Percentiles rank a stretch among this genome's conserved stretches.
These are phyloP conservation scores for Beroe forskalii DNA, from an alignment of 37 sponge, comb jelly and placozoan species.

Conservation along the genomic window DNA sequence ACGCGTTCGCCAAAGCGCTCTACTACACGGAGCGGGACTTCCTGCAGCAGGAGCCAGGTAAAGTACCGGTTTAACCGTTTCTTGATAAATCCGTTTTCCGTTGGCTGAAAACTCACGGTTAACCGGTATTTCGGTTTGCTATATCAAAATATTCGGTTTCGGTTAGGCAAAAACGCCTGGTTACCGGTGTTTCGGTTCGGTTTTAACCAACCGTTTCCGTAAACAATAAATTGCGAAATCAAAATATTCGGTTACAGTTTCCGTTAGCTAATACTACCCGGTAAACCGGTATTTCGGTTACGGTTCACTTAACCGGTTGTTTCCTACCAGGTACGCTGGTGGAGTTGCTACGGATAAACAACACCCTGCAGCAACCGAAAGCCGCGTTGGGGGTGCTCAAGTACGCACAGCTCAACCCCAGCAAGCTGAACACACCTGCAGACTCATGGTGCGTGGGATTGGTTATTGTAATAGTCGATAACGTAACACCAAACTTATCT, in stretches of 20 bases:
- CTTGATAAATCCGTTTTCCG: too few species aligned
- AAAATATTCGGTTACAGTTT: too few species aligned
- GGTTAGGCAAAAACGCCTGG: not conserved
- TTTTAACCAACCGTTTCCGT: not conserved
- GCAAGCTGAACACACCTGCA: slow-evolving; percentile 56
- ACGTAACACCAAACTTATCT: too few species aligned
- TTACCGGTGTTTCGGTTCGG: not conserved
- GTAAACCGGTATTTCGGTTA: too few species aligned
- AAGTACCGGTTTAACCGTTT: too few species aligned
- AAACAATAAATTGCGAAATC: too few species aligned
- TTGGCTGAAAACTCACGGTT: too few species aligned
- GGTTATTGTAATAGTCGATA: too few species aligned
- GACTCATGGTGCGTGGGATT: slow-evolving; percentile 15
- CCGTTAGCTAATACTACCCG: too few species aligned
- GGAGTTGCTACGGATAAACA: slow-evolving; percentile 79
- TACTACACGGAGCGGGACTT: slow-evolving; percentile 98
- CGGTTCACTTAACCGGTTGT: too few species aligned
- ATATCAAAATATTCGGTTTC: not conserved
- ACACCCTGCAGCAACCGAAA: slow-evolving; percentile 94
- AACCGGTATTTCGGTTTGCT: too few species aligned
- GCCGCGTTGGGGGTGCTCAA: slow-evolving; percentile 92
- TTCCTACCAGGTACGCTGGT: slow-evolving; percentile 52
- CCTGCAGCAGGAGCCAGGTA: slow-evolving; percentile 64
- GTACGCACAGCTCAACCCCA: slow-evolving; percentile 77
- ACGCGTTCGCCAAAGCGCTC: slow-evolving; percentile 95